phyloP scores from a whole-genome alignment of 2,888 invertebrate genomes.

The Leucophenga montana region DNA sequence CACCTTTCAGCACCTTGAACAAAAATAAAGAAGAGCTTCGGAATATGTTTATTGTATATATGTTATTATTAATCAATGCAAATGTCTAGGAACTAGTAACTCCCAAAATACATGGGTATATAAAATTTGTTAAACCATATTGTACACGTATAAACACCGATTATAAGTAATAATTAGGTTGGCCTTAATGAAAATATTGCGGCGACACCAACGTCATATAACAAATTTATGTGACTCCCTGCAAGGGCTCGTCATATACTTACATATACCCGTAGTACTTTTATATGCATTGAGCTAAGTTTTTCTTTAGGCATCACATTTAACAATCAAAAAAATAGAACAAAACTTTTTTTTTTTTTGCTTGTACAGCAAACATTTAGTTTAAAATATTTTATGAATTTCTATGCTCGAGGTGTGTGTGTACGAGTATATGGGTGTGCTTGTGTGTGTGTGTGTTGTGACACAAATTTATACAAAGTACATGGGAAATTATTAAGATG shows the following conservation, averaged over 20 bases:
- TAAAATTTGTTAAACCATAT: too few species aligned
- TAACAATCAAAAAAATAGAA: neutral
- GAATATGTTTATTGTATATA: too few species aligned
- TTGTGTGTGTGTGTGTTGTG: slow-evolving; percentile 28
- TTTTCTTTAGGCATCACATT: neutral
- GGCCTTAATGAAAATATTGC: too few species aligned
- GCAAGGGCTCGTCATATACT: neutral
- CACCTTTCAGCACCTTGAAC: too few species aligned
- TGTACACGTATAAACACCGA: too few species aligned
- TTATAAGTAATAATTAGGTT: neutral
- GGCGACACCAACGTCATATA: too few species aligned
- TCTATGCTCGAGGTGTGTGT: neutral
- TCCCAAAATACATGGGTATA: too few species aligned
- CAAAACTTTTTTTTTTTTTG: slow-evolving; percentile 18
- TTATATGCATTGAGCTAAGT: neutral
- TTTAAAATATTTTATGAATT: slow-evolving; percentile 51
- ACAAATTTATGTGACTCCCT: too few species aligned
- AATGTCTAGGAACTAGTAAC: too few species aligned
- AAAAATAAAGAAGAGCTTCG: too few species aligned
- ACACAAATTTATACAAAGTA: slow-evolving; percentile 47
- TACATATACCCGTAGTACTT: neutral
- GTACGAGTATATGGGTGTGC: slow-evolving; percentile 19
- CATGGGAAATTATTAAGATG: slow-evolving; percentile 66
- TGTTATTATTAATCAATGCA: too few species aligned
- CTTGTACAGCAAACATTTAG: slow-evolving; percentile 53